Evolutionary conservation across 2,797 vertebrate species (phyloP).

Genomic region (Pipistrellus pygmaeus): DNA sequence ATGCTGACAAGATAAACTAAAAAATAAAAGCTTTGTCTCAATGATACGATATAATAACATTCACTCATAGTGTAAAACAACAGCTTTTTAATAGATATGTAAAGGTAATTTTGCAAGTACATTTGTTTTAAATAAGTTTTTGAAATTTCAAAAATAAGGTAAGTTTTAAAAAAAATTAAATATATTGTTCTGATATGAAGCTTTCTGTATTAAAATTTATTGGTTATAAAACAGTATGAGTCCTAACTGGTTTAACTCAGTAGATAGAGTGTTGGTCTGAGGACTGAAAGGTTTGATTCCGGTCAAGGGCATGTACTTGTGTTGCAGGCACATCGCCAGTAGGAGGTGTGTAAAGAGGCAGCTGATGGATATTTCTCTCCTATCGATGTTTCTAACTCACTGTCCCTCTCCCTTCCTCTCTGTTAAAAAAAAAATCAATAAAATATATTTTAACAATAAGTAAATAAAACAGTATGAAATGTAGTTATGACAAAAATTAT

Average conservation of each 20-base stretch:
- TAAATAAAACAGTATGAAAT: not conserved
- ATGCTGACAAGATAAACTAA: not conserved
- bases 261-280: too few relatives aligned
- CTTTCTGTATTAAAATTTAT: constrained; percentile 40
- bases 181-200: constrained; percentile 6
- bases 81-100: not conserved
- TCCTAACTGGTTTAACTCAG: too few relatives aligned
- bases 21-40: not conserved
- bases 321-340: too few relatives aligned
- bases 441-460: too few relatives aligned
- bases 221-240: constrained; percentile 2
- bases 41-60: not conserved
- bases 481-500: not conserved
- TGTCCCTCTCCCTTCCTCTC: too few relatives aligned
- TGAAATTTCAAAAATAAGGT: not conserved
- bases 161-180: not conserved
- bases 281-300: too few relatives aligned
- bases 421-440: too few relatives aligned
- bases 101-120: not conserved
- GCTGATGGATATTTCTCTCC: too few relatives aligned
- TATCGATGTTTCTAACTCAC: too few relatives aligned
- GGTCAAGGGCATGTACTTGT: too few relatives aligned
- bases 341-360: too few relatives aligned
- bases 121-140: not conserved
- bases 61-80: too few relatives aligned